A percentile compares a stretch with the other conserved stretches of the same genome.
Evolutionary conservation across 2,888 invertebrate genomes (phyloP).

Genomic region (Pyrochroa serraticornis): DNA sequence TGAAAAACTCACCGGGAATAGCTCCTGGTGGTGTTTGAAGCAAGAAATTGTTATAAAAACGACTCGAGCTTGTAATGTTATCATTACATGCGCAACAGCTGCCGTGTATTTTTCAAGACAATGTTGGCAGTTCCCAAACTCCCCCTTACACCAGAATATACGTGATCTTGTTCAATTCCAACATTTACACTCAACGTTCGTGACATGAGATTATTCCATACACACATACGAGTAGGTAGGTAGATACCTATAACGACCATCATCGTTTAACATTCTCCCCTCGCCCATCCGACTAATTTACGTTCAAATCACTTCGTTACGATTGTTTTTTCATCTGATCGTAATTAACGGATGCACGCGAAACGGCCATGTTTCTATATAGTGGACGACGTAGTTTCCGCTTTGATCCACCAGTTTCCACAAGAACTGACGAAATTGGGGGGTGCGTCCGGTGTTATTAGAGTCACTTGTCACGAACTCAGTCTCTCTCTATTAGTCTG

Average conservation of each 20-base stretch:
- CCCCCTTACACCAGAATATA: not conserved
- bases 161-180: constrained; percentile 11
- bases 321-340: constrained; percentile 23
- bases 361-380: no score
- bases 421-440: constrained; percentile 4
- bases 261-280: not conserved
- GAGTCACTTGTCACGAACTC: constrained; percentile 45
- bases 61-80: constrained; percentile 9
- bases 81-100: constrained; percentile 16
- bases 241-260: not conserved
- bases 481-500: constrained; percentile 41
- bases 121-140: not conserved
- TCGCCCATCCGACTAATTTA: constrained; percentile 1
- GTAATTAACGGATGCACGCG: constrained; percentile 12
- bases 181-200: constrained; percentile 4
- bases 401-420: no score
- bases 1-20: no score
- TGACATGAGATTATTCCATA: constrained; percentile 7
- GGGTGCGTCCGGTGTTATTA: constrained; percentile 44
- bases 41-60: constrained; percentile 14
- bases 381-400: no score
- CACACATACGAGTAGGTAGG: no score
- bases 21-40: not conserved
- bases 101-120: constrained; percentile 2
- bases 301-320: constrained; percentile 14